Percentiles rank a stretch among this genome's conserved stretches.
Evolutionary conservation across 1,140 invertebrate species (phyloP).

Genomic region (Drosophila kohkoa): DNA sequence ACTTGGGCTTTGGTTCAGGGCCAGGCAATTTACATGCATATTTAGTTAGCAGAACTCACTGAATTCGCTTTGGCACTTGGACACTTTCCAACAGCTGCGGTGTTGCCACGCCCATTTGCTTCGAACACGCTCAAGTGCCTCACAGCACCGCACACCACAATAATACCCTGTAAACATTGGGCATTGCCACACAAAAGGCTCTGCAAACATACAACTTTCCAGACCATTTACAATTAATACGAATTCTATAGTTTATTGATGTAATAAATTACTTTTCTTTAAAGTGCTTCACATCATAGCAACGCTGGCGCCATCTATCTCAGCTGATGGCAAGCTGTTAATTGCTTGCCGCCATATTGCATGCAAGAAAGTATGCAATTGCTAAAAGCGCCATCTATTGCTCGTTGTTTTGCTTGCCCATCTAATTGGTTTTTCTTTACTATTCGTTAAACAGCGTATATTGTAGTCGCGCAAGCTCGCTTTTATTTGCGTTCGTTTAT

Average conservation of each 20-base stretch:
- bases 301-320: too few species aligned
- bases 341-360: too few species aligned
- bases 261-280: too few species aligned
- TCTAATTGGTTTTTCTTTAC: neutral
- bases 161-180: constrained; percentile 4
- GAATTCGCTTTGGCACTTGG: neutral
- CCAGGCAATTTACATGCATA: constrained; percentile 38
- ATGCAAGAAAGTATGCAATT: neutral
- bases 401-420: neutral
- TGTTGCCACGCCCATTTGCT: constrained; percentile 29
- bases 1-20: constrained; percentile 22
- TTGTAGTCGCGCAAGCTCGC: neutral
- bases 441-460: neutral
- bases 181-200: neutral
- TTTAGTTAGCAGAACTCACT: constrained; percentile 21
- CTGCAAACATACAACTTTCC: too few species aligned
- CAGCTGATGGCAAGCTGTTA: too few species aligned
- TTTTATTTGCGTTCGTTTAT: constrained; percentile 29
- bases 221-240: too few species aligned
- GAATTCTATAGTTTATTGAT: too few species aligned
- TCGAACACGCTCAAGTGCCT: constrained; percentile 17
- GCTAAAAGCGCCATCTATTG: neutral
- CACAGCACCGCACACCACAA: neutral
- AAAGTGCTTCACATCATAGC: too few species aligned
- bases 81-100: constrained; percentile 23